Conservation (phyloP, 2,113 vertebrate genomes). For the Sprattus sprattus region DNA sequence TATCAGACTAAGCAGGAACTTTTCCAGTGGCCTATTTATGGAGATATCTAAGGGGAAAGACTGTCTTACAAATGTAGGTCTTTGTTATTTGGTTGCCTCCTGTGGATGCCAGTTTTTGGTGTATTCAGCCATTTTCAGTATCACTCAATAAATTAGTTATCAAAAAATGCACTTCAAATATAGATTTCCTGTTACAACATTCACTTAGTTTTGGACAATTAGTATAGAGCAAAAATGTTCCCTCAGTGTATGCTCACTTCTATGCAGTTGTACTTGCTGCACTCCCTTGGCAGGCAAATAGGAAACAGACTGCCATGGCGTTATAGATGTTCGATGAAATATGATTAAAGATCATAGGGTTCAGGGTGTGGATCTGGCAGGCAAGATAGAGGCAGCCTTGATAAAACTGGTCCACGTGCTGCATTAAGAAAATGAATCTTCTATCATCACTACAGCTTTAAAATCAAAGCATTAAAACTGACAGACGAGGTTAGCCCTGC, state of each 20-base stretch:
- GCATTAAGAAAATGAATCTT: slow-evolving; percentile 51
- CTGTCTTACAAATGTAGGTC: not conserved
- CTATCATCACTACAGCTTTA: not conserved
- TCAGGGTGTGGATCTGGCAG: slow-evolving; percentile 45
- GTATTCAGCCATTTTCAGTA: not conserved
- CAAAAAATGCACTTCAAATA: not conserved
- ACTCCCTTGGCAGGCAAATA: not conserved
- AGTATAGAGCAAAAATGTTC: not conserved
- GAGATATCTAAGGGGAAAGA: too few species aligned
- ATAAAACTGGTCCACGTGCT: slow-evolving; percentile 11
- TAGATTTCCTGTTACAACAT: not conserved
- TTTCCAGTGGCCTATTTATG: not conserved
- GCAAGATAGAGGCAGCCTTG: slow-evolving; percentile 50
- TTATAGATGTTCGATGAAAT: slow-evolving; percentile 32
- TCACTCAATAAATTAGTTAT: not conserved
- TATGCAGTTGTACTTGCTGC: not conserved
- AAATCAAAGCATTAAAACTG: slow-evolving; percentile 35
- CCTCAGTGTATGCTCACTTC: not conserved
- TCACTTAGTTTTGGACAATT: not conserved
- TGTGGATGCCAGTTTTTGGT: not conserved
- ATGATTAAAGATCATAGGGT: slow-evolving; percentile 37
- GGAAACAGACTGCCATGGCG: slow-evolving; percentile 17
- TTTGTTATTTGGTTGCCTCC: not conserved
- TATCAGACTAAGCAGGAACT: not conserved
- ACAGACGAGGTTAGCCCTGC: not conserved